phyloP scores from a whole-genome alignment of 1,140 invertebrate species.

The Pararge aegeria region DNA sequence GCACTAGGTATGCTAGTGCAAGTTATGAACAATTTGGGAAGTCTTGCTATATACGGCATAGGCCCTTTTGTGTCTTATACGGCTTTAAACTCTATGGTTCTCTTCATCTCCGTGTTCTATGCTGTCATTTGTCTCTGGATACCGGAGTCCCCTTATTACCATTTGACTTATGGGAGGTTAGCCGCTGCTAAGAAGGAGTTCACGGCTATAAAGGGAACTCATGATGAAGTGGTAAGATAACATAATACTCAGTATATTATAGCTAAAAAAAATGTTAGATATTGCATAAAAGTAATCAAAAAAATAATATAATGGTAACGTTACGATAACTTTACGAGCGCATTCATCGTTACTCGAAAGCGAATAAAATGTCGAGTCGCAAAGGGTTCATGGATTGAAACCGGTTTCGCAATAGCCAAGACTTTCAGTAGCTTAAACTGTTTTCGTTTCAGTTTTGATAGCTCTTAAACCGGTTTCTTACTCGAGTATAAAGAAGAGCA shows the following conservation, averaged over 20 bases:
- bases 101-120: conserved; percentile 77
- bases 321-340: too few species aligned
- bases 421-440: too few species aligned
- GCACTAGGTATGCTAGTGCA: conserved; percentile 85
- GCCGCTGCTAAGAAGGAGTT: conserved; percentile 68
- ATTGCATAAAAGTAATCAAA: too few species aligned
- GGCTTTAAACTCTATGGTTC: conserved; percentile 71
- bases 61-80: conserved; percentile 81
- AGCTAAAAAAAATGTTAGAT: too few species aligned
- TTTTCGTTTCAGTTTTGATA: too few species aligned
- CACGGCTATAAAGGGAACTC: conserved; percentile 63
- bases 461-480: too few species aligned
- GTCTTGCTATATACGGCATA: conserved; percentile 78
- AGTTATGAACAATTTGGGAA: conserved; percentile 84
- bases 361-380: too few species aligned
- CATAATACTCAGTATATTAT: not conserved
- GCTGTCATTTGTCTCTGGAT: conserved; percentile 83
- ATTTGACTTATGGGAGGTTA: conserved; percentile 80
- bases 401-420: too few species aligned
- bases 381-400: too few species aligned
- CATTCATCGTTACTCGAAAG: too few species aligned
- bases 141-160: conserved; percentile 89
- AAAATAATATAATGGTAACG: too few species aligned
- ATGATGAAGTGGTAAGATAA: conserved; percentile 56
- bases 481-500: too few species aligned